A percentile compares a stretch with the other conserved stretches of the same genome.
Conservation (phyloP, 2,797 vertebrate genomes). For the Steatocranus sp. region DNA sequence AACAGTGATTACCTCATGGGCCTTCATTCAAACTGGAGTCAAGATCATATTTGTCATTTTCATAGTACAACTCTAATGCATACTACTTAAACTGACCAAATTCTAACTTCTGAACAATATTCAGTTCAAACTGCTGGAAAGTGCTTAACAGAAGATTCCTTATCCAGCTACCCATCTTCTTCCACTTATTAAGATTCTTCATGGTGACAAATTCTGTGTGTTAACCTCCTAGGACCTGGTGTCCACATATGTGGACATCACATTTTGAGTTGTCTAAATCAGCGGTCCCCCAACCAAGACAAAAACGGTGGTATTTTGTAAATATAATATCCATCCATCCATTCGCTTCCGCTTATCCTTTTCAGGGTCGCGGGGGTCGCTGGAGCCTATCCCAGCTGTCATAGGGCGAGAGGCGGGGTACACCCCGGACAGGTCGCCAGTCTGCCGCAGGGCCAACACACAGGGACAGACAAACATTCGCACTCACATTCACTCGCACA, state of each 20-base stretch:
- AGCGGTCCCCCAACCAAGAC: accelerated
- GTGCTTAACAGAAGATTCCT: background rate
- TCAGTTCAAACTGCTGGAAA: background rate
- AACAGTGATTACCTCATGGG: background rate
- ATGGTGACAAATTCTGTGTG: background rate
- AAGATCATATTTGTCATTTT: background rate
- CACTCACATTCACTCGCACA: too few species aligned
- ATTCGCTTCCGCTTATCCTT: too few species aligned
- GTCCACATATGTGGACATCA: background rate
- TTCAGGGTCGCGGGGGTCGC: too few species aligned
- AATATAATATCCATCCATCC: too few species aligned
- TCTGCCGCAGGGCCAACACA: too few species aligned
- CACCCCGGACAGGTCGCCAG: too few species aligned
- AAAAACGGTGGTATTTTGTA: background rate
- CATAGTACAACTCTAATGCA: background rate
- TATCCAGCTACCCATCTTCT: background rate
- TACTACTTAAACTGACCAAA: background rate
- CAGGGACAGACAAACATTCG: too few species aligned
- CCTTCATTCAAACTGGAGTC: background rate
- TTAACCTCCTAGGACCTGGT: background rate
- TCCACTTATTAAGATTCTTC: background rate
- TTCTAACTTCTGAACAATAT: background rate
- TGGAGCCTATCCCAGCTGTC: too few species aligned
- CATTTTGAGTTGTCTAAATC: background rate
- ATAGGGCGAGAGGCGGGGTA: too few species aligned